Evolutionary conservation across 2,888 invertebrate species (phyloP), one percentile per base, ranked within the genome.

Genomic region (Odontocerum albicorne): DNA sequence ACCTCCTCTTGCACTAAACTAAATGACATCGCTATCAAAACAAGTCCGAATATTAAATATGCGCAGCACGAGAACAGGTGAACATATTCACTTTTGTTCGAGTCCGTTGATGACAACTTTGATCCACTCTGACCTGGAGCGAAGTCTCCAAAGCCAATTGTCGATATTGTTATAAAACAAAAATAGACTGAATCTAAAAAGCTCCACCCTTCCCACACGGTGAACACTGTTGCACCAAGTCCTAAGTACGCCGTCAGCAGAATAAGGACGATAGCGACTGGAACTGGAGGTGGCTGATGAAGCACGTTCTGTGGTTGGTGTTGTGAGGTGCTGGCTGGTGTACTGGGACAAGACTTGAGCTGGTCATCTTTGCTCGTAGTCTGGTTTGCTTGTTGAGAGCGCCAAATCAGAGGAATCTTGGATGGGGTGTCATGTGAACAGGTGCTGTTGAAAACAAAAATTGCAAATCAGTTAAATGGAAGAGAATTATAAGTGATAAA

Each of bases 1-100:
- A 91, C 83, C 67, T 90, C 90, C 63, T 90, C 90, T 68, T 92
- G 91, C 53, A 91, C 81, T 55, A 92, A 78, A 70, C 88, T 90
- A 66, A 92, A 90, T 50, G 90, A 88, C 88, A 90, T 91, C 7
- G 91, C 90, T 65, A 92, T 87, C 54, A 91, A 75, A 55, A 90
- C 86, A 10, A 92, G 77, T 20, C 92, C 92, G 57, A 90, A 77
- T 59, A 91, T 80, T 61, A 92, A 74, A 69, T 91, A 92, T 8
- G 87, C 81, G 72, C 90, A 90, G 66, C 90, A 90, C 40, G 88
- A 88, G 57, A 89, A 83, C 68, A 90, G 77, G 67, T 90, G 90
- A 44, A 88, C 72, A 64, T 86, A 86, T 64, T 84, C 83, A 65
- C 68, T 65, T 43, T 54, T 53, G 33, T 20, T 55, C 4, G 60